phyloP scores from a whole-genome alignment of 2,113 vertebrate species.

The Saguinus imperator region DNA sequence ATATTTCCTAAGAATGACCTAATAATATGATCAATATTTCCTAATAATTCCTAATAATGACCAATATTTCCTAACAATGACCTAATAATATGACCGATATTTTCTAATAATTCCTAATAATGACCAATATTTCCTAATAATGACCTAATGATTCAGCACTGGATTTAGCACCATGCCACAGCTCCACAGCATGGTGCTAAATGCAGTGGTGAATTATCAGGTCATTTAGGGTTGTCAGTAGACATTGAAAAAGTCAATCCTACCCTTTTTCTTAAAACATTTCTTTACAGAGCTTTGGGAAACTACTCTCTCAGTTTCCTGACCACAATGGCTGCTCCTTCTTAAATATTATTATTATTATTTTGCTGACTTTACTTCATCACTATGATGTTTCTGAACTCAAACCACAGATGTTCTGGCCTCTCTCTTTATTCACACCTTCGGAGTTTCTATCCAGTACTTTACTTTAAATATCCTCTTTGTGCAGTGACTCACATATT shows the following conservation, averaged over 20 bases:
- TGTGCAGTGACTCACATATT: background rate
- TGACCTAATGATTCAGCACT: too few relatives aligned
- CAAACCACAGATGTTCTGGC: background rate
- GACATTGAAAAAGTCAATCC: background rate
- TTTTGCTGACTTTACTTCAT: background rate
- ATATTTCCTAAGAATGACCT: too few relatives aligned
- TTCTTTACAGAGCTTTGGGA: background rate
- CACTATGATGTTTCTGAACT: background rate
- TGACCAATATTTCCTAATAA: too few relatives aligned
- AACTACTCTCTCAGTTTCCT: background rate
- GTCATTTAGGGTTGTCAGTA: background rate
- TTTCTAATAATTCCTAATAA: too few relatives aligned
- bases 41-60: too few relatives aligned
- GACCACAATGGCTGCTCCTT: background rate
- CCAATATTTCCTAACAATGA: too few relatives aligned
- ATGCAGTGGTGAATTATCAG: background rate
- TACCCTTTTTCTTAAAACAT: background rate
- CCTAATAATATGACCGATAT: too few relatives aligned
- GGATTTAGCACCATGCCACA: too few relatives aligned
- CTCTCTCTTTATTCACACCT: background rate
- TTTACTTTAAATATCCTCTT: background rate
- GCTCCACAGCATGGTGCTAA: too few relatives aligned
- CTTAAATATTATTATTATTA: background rate
- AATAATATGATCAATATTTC: too few relatives aligned
- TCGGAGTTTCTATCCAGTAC: background rate